Base-by-base conservation (phyloP, 1,140 invertebrate species). In the Carcinoscorpius rotundicauda region DNA sequence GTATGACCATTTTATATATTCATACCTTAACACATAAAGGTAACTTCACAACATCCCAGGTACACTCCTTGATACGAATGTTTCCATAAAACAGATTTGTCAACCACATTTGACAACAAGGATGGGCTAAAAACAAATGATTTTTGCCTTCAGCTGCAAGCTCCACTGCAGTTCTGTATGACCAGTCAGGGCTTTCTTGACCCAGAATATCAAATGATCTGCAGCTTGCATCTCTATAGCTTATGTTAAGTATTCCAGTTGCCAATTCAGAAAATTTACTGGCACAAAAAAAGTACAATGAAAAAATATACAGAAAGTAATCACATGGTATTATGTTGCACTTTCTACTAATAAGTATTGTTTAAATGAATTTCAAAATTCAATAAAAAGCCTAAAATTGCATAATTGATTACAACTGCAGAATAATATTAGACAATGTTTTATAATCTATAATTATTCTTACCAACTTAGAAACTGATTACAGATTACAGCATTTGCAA, bases 81-180 rank as follows among this genome's bases (percentile, higher is more conserved):
- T 72, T 66, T 6, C 77, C 78, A 66, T 72, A 71, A 62, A 78
- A 74, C 53, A 74, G 67, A 52, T 72, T 73, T 1, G 73, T 75
- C 11, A 79, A 64, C 71, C 75, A 78, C 65, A 75, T 76, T 70
- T 79, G 78, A 69, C 77, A 78, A 63, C 76, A 77, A 50, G 76
- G 72, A 68, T 78, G 77, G 51, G 77, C 74, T 11, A 79, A 72
- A 68, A 79, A 79, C 29, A 9, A 57, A 3, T 52, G 10, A 62
- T 68, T 66, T 53, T 65, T 60, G 49, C 66, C 65, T 29, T 48
- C 49, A 50, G 69, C 69, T 52, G 69, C 71, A 8, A 72, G 58
- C 49, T 72, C 71, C 3, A 72, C 63, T 3, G 67, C 56, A 0
- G 69, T 66, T 58, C 73, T 75, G 62, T 75, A 71, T 66, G 74